Base-by-base conservation (phyloP, 2,888 invertebrate species). In the Geotrupes spiniger region DNA sequence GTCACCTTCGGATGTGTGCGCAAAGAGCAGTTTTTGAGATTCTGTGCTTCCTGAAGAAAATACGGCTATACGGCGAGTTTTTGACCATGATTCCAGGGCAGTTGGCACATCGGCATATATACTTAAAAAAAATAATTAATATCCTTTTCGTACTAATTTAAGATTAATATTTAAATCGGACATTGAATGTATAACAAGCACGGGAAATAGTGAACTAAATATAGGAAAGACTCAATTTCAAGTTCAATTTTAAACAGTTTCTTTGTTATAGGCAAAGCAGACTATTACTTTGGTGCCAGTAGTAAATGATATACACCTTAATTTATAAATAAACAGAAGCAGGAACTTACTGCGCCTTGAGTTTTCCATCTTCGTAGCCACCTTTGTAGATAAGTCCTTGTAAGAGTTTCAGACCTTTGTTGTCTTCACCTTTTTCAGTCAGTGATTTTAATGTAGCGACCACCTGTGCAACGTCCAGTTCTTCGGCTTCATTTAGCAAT, bases 1-100 rank as follows among this genome's bases (percentile, higher is more conserved):
- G 71, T 96, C 85, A 0, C 96, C 96, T 36, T 81, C 78, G 11
- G 76, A 73, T 2, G 92, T 84, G 70, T 91, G 78, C 0, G 78
- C 78, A 70, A 96, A 94, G 2, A 96, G 78, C 6, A 95, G 77
- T 67, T 92, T 89, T 71, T 97, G 97, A 9, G 95, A 90, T 62
- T 88, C 85, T 1, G 92, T 83, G 45, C 92, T 93, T 37, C 95
- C 96, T 16, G 94, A 94, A 0, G 96, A 96, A 71, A 91, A 97
- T 52, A 95, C 84, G 66, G 85, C 93, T 39, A 96, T 76, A 8
- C 64, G 62, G 16, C 85, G 87, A 9, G 77, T 73, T 2, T 81
- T 76, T 2, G 78, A 79, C 87, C 94, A 89, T 49, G 78, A 74
- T 64, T 87, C 78, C 37, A 97, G 76, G 1, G 87, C 84, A 10